Evolutionary conservation across 2,797 vertebrate genomes (phyloP).

Genomic region (Coregonus suidteri): DNA sequence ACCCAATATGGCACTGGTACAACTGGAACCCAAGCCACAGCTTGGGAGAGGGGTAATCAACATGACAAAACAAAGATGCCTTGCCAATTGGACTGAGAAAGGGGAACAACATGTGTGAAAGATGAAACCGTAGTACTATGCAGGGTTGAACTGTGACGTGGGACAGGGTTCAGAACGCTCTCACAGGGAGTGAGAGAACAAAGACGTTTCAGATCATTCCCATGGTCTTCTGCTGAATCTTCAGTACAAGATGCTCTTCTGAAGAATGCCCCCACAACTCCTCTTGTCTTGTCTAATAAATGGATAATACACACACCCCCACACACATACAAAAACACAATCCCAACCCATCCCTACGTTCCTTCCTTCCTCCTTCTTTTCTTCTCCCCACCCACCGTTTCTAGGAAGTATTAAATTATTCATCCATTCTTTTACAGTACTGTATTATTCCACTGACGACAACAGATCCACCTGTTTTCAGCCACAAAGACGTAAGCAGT

Average conservation of each 20-base stretch:
- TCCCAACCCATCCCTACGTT: too few relatives aligned
- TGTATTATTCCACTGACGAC: background rate
- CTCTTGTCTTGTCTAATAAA: too few relatives aligned
- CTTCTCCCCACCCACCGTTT: too few relatives aligned
- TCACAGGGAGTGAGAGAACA: constrained; percentile 14
- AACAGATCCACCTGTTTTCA: constrained; percentile 10
- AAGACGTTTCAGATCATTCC: background rate
- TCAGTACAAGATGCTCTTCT: background rate
- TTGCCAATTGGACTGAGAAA: constrained; percentile 46
- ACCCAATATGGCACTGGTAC: constrained; percentile 43
- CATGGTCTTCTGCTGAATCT: background rate
- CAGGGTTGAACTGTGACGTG: background rate
- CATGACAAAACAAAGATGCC: constrained; percentile 57
- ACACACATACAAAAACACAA: too few relatives aligned
- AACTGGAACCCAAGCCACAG: constrained; percentile 46
- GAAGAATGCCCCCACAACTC: too few relatives aligned
- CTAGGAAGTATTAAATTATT: background rate
- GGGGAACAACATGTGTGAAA: constrained; percentile 15
- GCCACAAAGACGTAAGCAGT: background rate
- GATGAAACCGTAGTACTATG: constrained; percentile 45
- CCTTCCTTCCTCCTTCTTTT: too few relatives aligned
- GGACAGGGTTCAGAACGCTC: constrained; percentile 37
- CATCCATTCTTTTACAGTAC: background rate
- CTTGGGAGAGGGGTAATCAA: constrained; percentile 51
- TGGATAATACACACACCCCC: too few relatives aligned